phyloP scores from a whole-genome alignment of 2,888 invertebrate genomes.

The Drosophila birchii region DNA sequence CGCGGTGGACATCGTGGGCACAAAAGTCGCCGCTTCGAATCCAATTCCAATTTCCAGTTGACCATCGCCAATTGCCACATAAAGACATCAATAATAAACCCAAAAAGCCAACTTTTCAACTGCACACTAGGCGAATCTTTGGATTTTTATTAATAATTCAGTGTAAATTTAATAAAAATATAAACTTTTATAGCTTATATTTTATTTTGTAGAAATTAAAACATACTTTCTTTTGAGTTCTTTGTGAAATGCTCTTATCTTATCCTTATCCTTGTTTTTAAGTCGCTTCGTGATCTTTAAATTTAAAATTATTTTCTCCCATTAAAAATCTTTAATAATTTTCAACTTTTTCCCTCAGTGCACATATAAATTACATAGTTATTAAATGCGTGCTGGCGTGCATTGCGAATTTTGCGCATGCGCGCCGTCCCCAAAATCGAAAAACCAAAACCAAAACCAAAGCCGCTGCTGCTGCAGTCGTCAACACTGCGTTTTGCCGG shows the following conservation, averaged over 20 bases:
- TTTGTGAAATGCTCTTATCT: no score
- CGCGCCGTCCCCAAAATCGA: constrained; percentile 60
- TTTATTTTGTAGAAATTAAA: neutral
- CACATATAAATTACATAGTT: constrained; percentile 44
- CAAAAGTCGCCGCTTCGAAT: constrained; percentile 32
- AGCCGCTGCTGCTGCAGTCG: constrained; percentile 20
- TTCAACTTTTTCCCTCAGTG: constrained; percentile 2
- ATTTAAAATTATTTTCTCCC: neutral
- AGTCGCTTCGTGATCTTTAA: no score
- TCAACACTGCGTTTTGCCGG: constrained; percentile 51
- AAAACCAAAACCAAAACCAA: constrained; percentile 16
- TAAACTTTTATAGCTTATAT: neutral
- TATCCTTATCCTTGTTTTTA: no score
- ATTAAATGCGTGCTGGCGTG: constrained; percentile 67
- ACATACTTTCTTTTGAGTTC: no score
- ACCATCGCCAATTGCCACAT: constrained; percentile 73
- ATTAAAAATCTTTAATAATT: neutral
- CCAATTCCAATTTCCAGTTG: constrained; percentile 64
- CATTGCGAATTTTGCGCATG: constrained; percentile 71
- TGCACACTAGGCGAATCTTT: neutral
- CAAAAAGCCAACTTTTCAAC: constrained; percentile 1
- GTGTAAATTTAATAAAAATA: neutral
- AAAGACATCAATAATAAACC: constrained; percentile 72
- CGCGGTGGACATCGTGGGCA: constrained; percentile 31
- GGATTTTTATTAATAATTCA: no score